Conservation (phyloP, 2,113 vertebrate species). For the Pyrgilauda ruficollis region DNA sequence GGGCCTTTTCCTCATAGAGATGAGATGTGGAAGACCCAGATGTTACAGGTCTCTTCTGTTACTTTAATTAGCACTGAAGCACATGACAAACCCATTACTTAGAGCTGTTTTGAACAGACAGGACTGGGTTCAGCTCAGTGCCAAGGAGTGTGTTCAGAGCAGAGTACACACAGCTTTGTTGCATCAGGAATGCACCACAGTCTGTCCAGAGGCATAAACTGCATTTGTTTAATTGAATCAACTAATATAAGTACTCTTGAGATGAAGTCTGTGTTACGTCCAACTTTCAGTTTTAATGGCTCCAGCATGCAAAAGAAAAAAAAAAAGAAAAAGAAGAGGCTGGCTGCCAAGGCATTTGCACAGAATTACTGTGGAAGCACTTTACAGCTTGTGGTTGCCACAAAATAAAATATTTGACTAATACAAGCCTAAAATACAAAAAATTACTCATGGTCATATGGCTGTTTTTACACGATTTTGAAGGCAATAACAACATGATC, state of each 20-base stretch:
- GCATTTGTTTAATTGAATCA: background rate
- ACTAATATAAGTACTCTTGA: background rate
- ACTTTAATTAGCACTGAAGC: background rate
- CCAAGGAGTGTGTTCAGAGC: background rate
- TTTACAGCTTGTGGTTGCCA: background rate
- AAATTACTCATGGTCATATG: background rate
- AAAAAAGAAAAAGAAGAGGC: background rate
- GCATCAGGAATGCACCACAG: background rate
- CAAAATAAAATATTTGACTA: conserved; percentile 27
- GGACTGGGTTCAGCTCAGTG: background rate
- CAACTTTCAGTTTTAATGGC: conserved; percentile 5
- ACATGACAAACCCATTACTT: background rate
- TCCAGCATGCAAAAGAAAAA: background rate
- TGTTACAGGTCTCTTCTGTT: background rate
- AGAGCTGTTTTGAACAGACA: background rate
- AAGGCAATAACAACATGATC: background rate
- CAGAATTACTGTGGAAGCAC: conserved; percentile 3
- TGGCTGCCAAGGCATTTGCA: conserved; percentile 32
- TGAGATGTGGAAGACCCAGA: background rate
- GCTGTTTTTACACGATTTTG: background rate
- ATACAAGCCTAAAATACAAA: background rate
- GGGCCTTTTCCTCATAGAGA: background rate
- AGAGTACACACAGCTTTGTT: background rate
- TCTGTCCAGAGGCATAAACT: background rate
- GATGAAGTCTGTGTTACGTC: background rate